Base-by-base conservation (phyloP, 2,797 vertebrate species). In the Phataginus tetradactyla region DNA sequence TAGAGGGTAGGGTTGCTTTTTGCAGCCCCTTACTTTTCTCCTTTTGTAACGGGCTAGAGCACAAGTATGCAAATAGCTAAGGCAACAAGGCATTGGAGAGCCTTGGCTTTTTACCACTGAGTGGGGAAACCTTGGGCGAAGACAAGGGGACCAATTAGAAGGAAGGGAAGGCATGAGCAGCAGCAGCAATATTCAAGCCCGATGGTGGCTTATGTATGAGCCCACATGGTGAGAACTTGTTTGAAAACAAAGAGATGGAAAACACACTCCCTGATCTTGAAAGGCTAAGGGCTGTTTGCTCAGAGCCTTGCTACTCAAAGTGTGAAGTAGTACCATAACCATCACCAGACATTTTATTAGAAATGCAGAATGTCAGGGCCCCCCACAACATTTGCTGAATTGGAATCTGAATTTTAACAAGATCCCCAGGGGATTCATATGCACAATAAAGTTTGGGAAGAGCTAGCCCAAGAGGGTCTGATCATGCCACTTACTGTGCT, bases 331-430 rank as follows among this genome's bases (percentile, higher is more conserved):
- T 51, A 92, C 45, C 66, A 66, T 55, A 27, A 59, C 49, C 32
- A 68, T n/a, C 53, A 61, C 75, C 7, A 53, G 85, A 94, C 45
- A 96, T 66, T 51, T 84, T 94, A 21, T 72, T 92, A 92, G 79
- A 72, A 91, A 92, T 86, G 61, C 77, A 78, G 51, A 93, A 42
- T 95, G 88, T 95, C 80, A 85, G 69, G 11, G 66, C 18, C n/a
- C 25, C 29, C 3, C 25, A 9, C 25, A 81, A 90, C 45, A 83
- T 18, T 94, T 89, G 57, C 72, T 83, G 59, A 94, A 91, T 86
- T 72, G 79, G n/a, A 96, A 96, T 88, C 61, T 88, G 72, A 72
- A 64, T 92, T 94, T 95, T 88, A 90, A 72, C 57, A 92, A 91
- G 37, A 49, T 57, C 61, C 59, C 63, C 13, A 3, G 42, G 27